Base-by-base conservation (phyloP, 1,140 invertebrate species). In the Campodea augens region DNA sequence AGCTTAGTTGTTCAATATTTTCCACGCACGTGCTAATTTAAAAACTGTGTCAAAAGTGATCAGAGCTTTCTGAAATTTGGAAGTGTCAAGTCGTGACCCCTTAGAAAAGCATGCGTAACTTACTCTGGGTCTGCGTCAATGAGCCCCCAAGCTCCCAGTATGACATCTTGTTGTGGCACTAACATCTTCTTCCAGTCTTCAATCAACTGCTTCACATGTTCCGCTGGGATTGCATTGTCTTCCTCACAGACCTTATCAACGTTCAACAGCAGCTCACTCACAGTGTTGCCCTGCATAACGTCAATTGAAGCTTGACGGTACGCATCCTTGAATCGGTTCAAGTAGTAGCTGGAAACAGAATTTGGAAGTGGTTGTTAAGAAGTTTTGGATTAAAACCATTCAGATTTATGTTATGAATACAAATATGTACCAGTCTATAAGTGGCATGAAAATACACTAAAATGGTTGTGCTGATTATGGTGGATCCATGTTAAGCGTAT, bases 261-360 rank as follows among this genome's bases (percentile, higher is more conserved):
- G 27, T 15, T 32, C 27, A 32, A 15, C 27, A 10, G 7, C 27
- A 32, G 27, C 7, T 7, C 27, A 15, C 7, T 15, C 27, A 10
- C 27, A 15, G 27, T 56, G 47, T 78, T 72, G 54, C 87, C 87
- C 49, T 90, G 71, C 77, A 92, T 89, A 37, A 93, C 70, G 63
- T 98, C 92, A 51, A 98, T 92, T 1, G 87, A 87, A 5, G 86
- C 86, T 66, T 98, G 95, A 12, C 92, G 73, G 46, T 90, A 82
- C 0, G 87, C 81, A 67, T 99, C 95, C 60, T 89, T 89, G 65
- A 98, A 97, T 32, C 92, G 79, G 52, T 88, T 92, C 45, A 93
- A 64, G 61, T 95, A 95, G 60, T 95, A 96, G 56, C 88, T 89
- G 63, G 25, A 41, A 74, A 77, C 56, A 52, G 48, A 52, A 38